Evolutionary conservation across 2,113 vertebrate genomes (phyloP), one percentile per base, ranked within the genome.

Genomic region (Stomatorhinus ivindoensis): DNA sequence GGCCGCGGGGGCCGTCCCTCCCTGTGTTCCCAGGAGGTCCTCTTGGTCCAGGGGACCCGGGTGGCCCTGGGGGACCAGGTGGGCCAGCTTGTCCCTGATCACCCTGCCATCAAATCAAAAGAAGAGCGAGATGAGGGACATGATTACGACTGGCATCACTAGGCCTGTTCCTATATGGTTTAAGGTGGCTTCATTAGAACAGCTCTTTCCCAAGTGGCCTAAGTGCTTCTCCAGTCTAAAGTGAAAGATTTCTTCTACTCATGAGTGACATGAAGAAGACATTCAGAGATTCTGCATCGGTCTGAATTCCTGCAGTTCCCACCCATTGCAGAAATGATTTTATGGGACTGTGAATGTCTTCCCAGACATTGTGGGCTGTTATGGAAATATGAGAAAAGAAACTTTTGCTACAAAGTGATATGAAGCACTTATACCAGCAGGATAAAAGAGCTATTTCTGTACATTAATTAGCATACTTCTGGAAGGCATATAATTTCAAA

Each of bases 11-110:
- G 31, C 98, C 98, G 50, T 99, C 98, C 91, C 97, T 99, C 89
- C 98, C 98, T 0, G 96, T 98, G 94, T 98, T 97, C 3, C 98
- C 98, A 91, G 97, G 97, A 90, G 98, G 97, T 21, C 98, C 98
- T 86, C 97, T 94, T 88, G 96, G 96, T 21, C 98, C 98, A 2
- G 97, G 97, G 9, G 95, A 95, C 65, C 98, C 98, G 55, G 98
- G 97, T 0, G 95, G 97, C n/a, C 98, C 98, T 0, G 98, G 97
- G 86, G 96, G 97, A 44, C 97, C 97, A 69, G 91, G 92, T 65
- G 95, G 95, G 94, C 98, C 98, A 90, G 97, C 96, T 92, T 94
- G 97, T 48, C 98, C 98, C 95, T 97, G 97, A 92, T 98, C 97
- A 55, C 98, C 98, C 98, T 99, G 92, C 93, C 92, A 27, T 89